Base-by-base conservation (phyloP, 2,113 vertebrate species). In the Petroica traversi region DNA sequence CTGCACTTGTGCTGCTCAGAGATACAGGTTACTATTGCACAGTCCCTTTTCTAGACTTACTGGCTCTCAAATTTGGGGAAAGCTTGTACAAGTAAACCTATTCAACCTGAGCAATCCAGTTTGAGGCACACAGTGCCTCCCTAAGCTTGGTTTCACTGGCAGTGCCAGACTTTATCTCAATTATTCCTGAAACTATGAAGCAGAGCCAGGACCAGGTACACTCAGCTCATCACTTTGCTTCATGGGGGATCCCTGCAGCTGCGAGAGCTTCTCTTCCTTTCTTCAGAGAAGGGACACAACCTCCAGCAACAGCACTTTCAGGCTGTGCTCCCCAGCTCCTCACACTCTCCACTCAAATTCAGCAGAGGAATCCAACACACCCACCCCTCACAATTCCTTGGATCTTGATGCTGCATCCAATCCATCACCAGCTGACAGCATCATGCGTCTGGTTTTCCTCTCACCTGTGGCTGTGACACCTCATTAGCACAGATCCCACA, bases 271-370 rank as follows among this genome's bases (percentile, higher is more conserved):
- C 31, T 43, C 26, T 28, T 67, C 36, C 33, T 14, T 59, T 52
- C 33, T 68, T 45, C 45, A 69, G 33, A 45, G 43, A n/a, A 71
- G 28, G 18, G 24, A 12, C 14, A 74, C 1, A 29, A 57, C 7
- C 31, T 36, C 31, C 66, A 55, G 20, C 23, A 81, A 33, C 84
- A 77, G 81, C 57, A 51, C 26, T 18, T 52, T n/a, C 23, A 78
- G 41, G 23, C 3, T 2, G 5, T 0, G 0, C 46, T 19, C 63
- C 41, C 36, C 54, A 14, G 20, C 48, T 34, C n/a, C 1, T 2
- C 46, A 59, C 11, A 3, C 12, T n/a, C 62, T 67, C 20, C 66
- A 34, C 8, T n/a, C 28, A 18, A 41, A 41, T 41, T 41, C 41
- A 64, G 54, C 11, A 48, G 31, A 77, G 40, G 46, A 67, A 51